These are phyloP conservation scores for Ichneumon xanthorius DNA, from an alignment of 2,888 invertebrate genomes.

Conservation along the genomic window DNA sequence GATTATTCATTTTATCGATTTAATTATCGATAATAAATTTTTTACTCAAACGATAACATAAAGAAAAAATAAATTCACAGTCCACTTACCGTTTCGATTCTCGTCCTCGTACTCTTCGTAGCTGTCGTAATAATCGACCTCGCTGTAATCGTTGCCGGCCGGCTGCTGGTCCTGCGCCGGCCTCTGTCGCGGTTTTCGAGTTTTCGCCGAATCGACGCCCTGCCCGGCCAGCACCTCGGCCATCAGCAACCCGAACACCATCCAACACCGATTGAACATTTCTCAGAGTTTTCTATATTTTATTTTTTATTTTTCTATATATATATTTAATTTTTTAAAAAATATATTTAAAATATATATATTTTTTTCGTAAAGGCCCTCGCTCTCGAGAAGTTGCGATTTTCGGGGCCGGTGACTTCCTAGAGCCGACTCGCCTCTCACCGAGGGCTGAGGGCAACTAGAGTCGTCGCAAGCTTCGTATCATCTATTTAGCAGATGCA, in stretches of 20 bases:
- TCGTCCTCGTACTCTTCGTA: slow-evolving; percentile 78
- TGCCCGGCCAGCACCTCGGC: slow-evolving; percentile 66
- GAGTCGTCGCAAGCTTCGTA: slow-evolving; percentile 75
- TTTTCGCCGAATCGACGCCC: slow-evolving; percentile 66
- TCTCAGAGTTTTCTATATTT: background rate
- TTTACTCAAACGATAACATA: too few relatives aligned
- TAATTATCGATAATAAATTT: too few relatives aligned
- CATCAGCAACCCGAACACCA: slow-evolving; percentile 69
- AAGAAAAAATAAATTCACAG: background rate
- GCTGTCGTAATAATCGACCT: slow-evolving; percentile 77
- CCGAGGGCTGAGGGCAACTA: slow-evolving; percentile 78
- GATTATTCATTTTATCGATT: too few relatives aligned
- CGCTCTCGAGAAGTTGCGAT: background rate
- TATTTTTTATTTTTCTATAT: background rate
- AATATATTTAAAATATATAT: background rate
- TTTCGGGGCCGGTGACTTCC: slow-evolving; percentile 47
- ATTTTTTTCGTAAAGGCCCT: background rate
- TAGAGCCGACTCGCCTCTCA: slow-evolving; percentile 73
- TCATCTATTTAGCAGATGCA: slow-evolving; percentile 81
- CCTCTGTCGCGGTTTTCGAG: slow-evolving; percentile 63
- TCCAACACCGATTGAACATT: slow-evolving; percentile 63
- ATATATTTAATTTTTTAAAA: background rate
- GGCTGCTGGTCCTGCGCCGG: slow-evolving; percentile 73
- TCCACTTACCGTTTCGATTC: slow-evolving; percentile 74
- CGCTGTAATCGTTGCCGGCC: slow-evolving; percentile 70